These are phyloP conservation scores for Muntiacus muntjak DNA, from an alignment of 2,113 vertebrate genomes.

Conservation along the genomic window DNA sequence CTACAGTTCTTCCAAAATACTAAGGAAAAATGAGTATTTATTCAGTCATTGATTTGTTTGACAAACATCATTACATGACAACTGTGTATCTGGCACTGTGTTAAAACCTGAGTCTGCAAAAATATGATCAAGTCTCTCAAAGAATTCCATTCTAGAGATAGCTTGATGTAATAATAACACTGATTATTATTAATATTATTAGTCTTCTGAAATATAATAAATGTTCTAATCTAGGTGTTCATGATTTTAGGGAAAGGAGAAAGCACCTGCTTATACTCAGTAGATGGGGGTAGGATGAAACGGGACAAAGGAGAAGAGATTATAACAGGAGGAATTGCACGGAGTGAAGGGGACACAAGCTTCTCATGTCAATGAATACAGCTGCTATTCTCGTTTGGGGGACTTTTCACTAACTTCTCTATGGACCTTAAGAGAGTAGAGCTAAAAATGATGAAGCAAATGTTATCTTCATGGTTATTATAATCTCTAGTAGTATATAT, in stretches of 20 bases:
- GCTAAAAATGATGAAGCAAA: not conserved
- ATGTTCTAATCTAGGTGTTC: not conserved
- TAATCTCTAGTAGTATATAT: not conserved
- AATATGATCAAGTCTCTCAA: not conserved
- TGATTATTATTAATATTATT: not conserved
- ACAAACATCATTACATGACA: not conserved
- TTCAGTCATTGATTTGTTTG: not conserved
- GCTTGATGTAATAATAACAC: not conserved
- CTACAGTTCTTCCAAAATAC: not conserved
- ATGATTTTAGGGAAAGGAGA: not conserved
- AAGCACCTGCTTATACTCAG: no score
- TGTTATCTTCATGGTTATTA: not conserved
- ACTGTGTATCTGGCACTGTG: no score
- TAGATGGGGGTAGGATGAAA: not conserved
- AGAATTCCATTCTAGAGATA: not conserved
- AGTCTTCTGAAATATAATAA: not conserved
- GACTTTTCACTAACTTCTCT: not conserved
- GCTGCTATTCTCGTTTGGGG: not conserved
- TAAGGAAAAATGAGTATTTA: not conserved
- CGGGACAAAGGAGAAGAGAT: not conserved
- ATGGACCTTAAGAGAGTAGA: not conserved
- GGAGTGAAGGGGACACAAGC: fast-evolving
- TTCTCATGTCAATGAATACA: not conserved
- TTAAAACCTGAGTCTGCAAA: not conserved
- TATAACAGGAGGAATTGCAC: not conserved